These are phyloP conservation scores for Pipistrellus pipistrellus DNA, from an alignment of 2,797 vertebrate genomes.

Conservation along the genomic window DNA sequence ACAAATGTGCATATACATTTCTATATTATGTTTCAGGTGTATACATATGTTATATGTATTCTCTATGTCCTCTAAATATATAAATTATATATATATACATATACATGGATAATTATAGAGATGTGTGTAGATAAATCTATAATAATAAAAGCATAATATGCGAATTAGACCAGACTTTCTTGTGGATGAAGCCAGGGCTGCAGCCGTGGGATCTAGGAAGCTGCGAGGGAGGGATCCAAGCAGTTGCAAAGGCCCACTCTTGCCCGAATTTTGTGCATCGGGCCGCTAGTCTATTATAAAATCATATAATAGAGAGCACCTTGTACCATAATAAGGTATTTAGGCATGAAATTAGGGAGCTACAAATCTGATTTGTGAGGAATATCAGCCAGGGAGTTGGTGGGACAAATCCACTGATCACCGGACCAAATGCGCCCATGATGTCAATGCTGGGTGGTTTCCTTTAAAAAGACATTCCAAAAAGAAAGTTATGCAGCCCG, in stretches of 20 bases:
- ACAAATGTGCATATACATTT: background rate
- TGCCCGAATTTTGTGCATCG: too few species aligned
- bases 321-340: background rate
- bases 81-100: background rate
- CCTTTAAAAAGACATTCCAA: background rate
- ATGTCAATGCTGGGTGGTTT: background rate
- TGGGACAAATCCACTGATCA: background rate
- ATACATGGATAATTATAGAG: background rate
- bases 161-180: too few species aligned
- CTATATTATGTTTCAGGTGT: background rate
- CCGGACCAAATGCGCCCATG: background rate
- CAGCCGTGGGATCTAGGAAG: too few species aligned
- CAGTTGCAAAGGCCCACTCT: too few species aligned
- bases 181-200: too few species aligned
- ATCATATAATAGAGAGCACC: background rate
- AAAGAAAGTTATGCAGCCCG: background rate
- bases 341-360: background rate
- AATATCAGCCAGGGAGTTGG: background rate
- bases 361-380: background rate
- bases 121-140: background rate
- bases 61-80: background rate
- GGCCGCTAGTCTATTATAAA: slow-evolving; percentile 1
- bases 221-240: too few species aligned
- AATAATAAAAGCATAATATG: too few species aligned
- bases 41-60: background rate